phyloP scores from a whole-genome alignment of 1,140 invertebrate genomes.

The Homarus americanus region DNA sequence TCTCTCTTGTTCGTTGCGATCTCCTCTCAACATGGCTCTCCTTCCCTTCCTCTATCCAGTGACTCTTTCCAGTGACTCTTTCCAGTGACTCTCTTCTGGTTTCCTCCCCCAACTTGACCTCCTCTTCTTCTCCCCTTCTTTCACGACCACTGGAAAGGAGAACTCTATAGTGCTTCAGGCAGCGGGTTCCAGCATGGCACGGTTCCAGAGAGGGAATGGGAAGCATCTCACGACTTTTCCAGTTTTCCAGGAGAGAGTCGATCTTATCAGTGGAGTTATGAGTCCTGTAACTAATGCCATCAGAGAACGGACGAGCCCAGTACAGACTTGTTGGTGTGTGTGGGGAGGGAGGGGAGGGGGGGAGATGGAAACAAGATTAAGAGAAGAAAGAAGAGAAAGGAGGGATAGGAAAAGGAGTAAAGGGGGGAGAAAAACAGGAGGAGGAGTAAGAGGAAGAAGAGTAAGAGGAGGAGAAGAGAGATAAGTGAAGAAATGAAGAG shows the following conservation, averaged over 20 bases:
- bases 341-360: too few species aligned
- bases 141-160: neutral
- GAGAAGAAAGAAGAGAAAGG: neutral
- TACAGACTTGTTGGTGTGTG: too few species aligned
- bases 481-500: neutral
- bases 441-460: neutral
- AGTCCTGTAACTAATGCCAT: slow-evolving; percentile 49
- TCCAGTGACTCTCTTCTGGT: too few species aligned
- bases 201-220: slow-evolving; percentile 38
- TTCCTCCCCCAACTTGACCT: too few species aligned
- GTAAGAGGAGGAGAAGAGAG: too few species aligned
- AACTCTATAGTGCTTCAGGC: neutral
- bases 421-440: neutral
- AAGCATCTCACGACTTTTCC: slow-evolving; percentile 47
- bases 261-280: slow-evolving; percentile 53
- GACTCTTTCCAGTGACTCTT: too few species aligned
- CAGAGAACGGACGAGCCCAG: neutral
- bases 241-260: slow-evolving; percentile 32
- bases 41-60: too few species aligned
- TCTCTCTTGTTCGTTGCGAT: too few species aligned
- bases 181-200: slow-evolving; percentile 31
- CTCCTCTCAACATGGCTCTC: too few species aligned
- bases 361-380: neutral
- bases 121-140: neutral
- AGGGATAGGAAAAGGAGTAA: neutral